Percentiles rank a stretch among this genome's conserved stretches.
These are phyloP conservation scores for Pachypanchax playfairii DNA, from an alignment of 2,113 vertebrate species.

Conservation along the genomic window DNA sequence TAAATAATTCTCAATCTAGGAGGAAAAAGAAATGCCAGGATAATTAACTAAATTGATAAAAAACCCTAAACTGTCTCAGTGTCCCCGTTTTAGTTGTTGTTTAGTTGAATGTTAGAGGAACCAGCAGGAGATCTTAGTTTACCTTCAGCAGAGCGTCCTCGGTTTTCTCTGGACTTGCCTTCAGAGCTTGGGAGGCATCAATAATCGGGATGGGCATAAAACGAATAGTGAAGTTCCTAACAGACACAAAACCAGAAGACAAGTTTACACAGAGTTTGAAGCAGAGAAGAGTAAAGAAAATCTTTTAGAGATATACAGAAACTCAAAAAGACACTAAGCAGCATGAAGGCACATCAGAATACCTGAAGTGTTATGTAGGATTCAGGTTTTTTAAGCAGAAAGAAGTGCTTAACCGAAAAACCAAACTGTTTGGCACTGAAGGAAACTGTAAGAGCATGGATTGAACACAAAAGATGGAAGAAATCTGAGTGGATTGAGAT, in stretches of 20 bases:
- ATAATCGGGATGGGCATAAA: conserved; percentile 98
- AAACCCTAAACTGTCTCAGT: too few relatives aligned
- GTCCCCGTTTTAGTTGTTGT: too few relatives aligned
- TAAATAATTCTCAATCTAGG: conserved; percentile 95
- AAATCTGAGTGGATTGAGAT: not conserved
- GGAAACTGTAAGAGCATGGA: too few relatives aligned
- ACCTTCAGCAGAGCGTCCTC: conserved; percentile 97
- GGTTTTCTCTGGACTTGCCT: conserved; percentile 94
- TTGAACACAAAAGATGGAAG: not conserved
- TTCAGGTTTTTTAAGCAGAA: too few relatives aligned
- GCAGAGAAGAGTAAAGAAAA: not conserved
- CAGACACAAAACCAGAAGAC: conserved; percentile 15
- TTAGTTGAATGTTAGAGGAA: not conserved
- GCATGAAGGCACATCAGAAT: not conserved
- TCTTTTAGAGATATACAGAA: not conserved
- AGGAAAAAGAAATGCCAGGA: too few relatives aligned
- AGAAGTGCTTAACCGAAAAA: too few relatives aligned
- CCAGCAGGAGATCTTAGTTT: conserved; percentile 7
- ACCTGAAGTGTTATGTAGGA: too few relatives aligned
- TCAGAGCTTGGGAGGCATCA: conserved; percentile 94
- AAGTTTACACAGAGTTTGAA: conserved; percentile 4
- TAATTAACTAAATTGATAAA: too few relatives aligned
- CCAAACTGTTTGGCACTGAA: too few relatives aligned
- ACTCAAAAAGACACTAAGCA: not conserved
- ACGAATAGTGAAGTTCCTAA: conserved; percentile 93